Evolutionary conservation across 2,797 vertebrate species (phyloP), one percentile per base, ranked within the genome.

Genomic region (Myiotriccus ornatus): DNA sequence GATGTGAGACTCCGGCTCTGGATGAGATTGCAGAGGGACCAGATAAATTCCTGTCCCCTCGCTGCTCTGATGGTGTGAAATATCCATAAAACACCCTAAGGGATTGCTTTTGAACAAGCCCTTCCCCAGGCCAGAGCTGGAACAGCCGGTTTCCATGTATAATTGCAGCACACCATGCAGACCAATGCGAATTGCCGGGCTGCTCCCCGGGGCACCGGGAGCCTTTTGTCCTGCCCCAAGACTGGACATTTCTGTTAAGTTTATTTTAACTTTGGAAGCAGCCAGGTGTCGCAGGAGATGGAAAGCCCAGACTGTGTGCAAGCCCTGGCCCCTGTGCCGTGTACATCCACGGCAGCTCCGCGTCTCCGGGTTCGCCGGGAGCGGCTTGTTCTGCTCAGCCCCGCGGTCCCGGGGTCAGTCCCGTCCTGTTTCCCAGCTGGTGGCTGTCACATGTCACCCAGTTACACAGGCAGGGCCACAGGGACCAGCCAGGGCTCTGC

Each of bases 321-420:
- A 49, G 44, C 47, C 67, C 24, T 13, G 7, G 46, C 18, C 76
- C 30, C 3, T 1, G 14, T 35, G 57, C 69, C 20, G 1, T 0
- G 34, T 1, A 12, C 69, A 28, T 5, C 62, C 19, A 3, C 1
- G 3, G 19, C 84, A 84, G 82, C 82, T 50, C 85, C 4, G 1
- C 37, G 8, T 23, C 55, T 43, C 81, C 0, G 0, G 60, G 50
- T 44, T 84, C 83, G 39, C 30, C 1, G 1, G 55, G 43, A 81
- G 28, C 78, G 70, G 79, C 74, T 64, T 14, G 53, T 76, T 49
- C 63, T 14, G 28, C 16, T 75, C 62, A 12, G 67, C 1, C 1
- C 47, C 3, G 8, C 7, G 39, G 13, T 14, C 46, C 39, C 0
- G 1, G 53, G 74, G 52, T 63, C 84, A 43, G 27, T 32, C 74